Evolutionary conservation across 1,140 invertebrate genomes (phyloP), one percentile per base, ranked within the genome.

Genomic region (Stegodyphus mimosarum): DNA sequence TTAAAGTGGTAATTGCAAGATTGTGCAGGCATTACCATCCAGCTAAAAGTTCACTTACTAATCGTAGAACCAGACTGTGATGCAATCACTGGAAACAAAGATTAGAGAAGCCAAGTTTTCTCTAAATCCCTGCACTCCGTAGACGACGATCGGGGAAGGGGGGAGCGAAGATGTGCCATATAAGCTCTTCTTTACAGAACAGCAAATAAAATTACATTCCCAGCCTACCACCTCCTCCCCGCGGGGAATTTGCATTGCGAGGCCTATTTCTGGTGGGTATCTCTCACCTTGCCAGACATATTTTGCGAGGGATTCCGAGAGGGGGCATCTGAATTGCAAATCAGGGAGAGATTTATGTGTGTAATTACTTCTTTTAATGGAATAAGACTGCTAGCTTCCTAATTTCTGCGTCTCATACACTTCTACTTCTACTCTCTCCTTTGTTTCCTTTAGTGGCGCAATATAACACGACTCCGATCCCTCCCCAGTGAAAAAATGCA

Each of bases 321-420:
- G 49, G 67, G 77, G 33, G 64, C 66, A 84, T 84, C 81, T 76
- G 81, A 75, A 84, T 75, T 84, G 81, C 81, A 84, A 84, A 84
- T 84, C 81, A 84, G 81, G 72, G 64, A 15, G 72, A 75, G 81
- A 84, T 84, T 84, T 84, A 84, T 84, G 52, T 84, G 64, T 75
- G 72, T 84, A 84, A 84, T 84, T 84, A 84, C 81, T 84, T 84
- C 81, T 84, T 84, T 84, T 84, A 84, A 84, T 84, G 81, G 81
- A 84, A 84, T 84, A 75, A 84, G 81, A 76, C 81, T 66, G 81
- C 64, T 75, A 52, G 72, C 81, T 84, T 84, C 81, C 80, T 83
- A 83, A 83, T 83, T 83, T 83, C 79, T 69, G n/a, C 50, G 13
- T 6, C 63, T 18, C 64, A 49, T 49, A n/a, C 50, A 49, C 53